These are phyloP conservation scores for Gallinago stenura DNA, from an alignment of 2,797 vertebrate species.

Conservation along the genomic window DNA sequence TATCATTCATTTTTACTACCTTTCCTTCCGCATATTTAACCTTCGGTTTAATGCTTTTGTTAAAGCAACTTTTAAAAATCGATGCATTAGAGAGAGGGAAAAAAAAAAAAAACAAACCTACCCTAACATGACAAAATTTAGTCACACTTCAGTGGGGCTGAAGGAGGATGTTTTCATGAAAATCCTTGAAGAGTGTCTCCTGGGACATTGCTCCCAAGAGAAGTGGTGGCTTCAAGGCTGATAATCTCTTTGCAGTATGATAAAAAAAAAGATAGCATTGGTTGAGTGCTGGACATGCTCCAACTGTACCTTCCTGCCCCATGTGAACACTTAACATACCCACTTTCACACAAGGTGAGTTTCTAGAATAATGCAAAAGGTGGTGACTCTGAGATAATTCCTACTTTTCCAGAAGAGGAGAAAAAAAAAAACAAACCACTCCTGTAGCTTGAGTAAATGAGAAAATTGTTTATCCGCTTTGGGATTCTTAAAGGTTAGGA, in stretches of 20 bases:
- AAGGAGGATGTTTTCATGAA: background rate
- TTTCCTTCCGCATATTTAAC: background rate
- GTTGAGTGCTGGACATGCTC: background rate
- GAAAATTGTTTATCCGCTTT: conserved; percentile 12
- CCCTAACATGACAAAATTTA: background rate
- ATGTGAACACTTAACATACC: background rate
- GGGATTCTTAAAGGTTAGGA: conserved; percentile 26
- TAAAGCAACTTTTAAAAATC: background rate
- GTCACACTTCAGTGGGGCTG: background rate
- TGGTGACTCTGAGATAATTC: conserved; percentile 1
- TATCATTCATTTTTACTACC: background rate
- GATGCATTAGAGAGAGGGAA: background rate
- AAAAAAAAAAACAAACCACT: background rate
- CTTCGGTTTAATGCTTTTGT: background rate
- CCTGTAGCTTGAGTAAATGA: background rate
- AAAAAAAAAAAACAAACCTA: fast-evolving
- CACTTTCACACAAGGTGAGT: background rate
- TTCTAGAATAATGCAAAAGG: background rate
- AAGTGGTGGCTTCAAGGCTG: background rate
- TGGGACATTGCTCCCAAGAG: background rate
- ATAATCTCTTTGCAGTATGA: background rate
- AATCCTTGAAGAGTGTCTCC: background rate
- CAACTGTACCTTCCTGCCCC: background rate
- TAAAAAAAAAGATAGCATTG: background rate
- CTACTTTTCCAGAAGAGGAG: background rate